Evolutionary conservation across 1,140 invertebrate genomes (phyloP).

Genomic region (Grapholita molesta): DNA sequence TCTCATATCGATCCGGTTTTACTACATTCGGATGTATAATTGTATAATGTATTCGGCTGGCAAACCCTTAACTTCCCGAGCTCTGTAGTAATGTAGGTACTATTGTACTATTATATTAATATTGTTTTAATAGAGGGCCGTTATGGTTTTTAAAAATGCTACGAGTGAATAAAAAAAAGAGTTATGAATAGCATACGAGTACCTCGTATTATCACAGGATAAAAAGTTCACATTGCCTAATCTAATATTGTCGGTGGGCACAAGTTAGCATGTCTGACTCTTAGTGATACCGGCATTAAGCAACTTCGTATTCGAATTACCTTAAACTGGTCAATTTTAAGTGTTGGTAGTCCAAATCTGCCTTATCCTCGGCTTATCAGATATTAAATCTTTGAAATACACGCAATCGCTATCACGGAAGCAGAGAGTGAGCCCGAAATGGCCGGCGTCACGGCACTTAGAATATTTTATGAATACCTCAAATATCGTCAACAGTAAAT

Average conservation of each 20-base stretch:
- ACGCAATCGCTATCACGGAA: constrained; percentile 15
- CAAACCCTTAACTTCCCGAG: no score
- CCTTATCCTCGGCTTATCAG: constrained; percentile 4
- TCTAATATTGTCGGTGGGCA: not conserved
- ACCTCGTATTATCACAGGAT: no score
- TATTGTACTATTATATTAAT: no score
- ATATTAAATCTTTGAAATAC: constrained; percentile 9
- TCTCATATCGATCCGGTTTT: no score
- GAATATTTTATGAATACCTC: constrained; percentile 6
- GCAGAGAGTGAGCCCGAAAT: not conserved
- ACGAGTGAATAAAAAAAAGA: no score
- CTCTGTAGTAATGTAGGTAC: no score
- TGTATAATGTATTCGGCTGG: no score
- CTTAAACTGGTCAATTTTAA: constrained; percentile 14
- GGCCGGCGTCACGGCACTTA: constrained; percentile 11
- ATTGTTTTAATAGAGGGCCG: no score
- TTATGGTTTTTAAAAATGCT: no score
- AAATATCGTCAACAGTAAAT: not conserved
- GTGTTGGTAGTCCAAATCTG: constrained; percentile 9
- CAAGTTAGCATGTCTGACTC: not conserved
- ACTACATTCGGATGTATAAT: no score
- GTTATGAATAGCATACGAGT: no score
- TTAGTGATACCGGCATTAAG: not conserved
- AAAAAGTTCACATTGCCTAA: not conserved
- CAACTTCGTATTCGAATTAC: not conserved